Evolutionary conservation across 2,888 invertebrate genomes (phyloP), one percentile per base, ranked within the genome.

Genomic region (Morinoia aosen): DNA sequence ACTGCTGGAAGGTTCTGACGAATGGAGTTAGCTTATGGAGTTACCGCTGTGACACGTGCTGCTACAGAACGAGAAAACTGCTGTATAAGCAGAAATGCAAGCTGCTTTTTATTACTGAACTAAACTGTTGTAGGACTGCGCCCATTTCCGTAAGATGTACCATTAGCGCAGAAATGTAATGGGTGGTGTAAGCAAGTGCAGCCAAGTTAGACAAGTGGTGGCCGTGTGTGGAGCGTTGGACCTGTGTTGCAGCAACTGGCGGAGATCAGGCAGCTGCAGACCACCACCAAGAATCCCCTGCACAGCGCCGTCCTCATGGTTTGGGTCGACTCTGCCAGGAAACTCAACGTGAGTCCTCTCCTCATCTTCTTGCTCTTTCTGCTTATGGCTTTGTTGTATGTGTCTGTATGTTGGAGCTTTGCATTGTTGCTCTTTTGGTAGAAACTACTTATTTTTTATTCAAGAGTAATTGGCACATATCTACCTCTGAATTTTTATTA

Each of bases 251-350:
- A 97, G 97, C 96, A 97, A 96, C 96, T 97, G 94, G 96, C 97
- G 39, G 97, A 97, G 61, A 96, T 97, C 57, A 96, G 97, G 96
- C 97, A 96, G 91, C 96, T 97, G 40, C 96, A 96, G 64, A 57
- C 95, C 25, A 91, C 88, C 33, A 96, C 96, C 11, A 96, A 96
- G 95, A 96, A 96, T 95, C 97, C 97, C n/a, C 97, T 97, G 96
- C 97, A 98, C 95, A 97, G 97, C 2, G 97, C 97, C 95, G 97
- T 98, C 12, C 97, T 99, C 2, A 98, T 98, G 95, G 98, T 99
- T 11, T 99, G 98, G 97, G 98, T 99, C 58, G 99, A 99, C 97
- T 99, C 99, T 1, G 99, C 99, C 95, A 98, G 98, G 97, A 98
- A 98, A 97, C 97, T 99, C 95, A 99, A 99, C 95, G 99, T 99